Evolutionary conservation across 2,113 vertebrate genomes (phyloP).

Genomic region (Haplochromis vanheusdeni): DNA sequence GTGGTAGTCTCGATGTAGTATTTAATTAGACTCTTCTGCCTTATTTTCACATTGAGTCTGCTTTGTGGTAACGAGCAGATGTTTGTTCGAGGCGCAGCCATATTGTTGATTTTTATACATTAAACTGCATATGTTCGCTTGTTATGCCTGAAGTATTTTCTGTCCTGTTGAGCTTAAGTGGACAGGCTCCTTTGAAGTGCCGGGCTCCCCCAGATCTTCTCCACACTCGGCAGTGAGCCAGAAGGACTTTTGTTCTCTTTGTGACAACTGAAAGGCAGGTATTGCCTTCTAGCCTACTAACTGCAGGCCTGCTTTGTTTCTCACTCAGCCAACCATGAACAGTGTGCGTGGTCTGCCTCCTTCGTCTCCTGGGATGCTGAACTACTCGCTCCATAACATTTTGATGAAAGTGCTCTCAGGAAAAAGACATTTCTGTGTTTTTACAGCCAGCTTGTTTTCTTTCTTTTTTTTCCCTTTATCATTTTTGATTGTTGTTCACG

Average conservation of each 20-base stretch:
- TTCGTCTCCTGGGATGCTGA: slow-evolving; percentile 28
- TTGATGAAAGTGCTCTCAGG: slow-evolving; percentile 26
- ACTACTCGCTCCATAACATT: slow-evolving; percentile 25
- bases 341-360: background rate
- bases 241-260: slow-evolving; percentile 34
- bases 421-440: background rate
- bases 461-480: background rate
- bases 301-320: slow-evolving; percentile 47
- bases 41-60: background rate
- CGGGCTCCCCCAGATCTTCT: background rate
- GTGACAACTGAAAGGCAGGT: slow-evolving; percentile 28
- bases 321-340: slow-evolving; percentile 39
- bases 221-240: slow-evolving; percentile 1
- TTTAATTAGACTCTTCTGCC: slow-evolving; percentile 1
- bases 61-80: slow-evolving; percentile 19
- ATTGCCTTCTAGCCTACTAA: slow-evolving; percentile 25
- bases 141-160: slow-evolving; percentile 42
- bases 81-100: slow-evolving; percentile 6
- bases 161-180: slow-evolving; percentile 29
- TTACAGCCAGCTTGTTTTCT: background rate
- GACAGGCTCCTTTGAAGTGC: slow-evolving; percentile 26
- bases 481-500: background rate
- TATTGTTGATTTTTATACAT: slow-evolving; percentile 35
- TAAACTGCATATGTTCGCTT: slow-evolving; percentile 17
- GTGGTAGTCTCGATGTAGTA: background rate